Evolutionary conservation across 2,113 vertebrate species (phyloP), one percentile per base, ranked within the genome.

Genomic region (Eupsittula cactorum): DNA sequence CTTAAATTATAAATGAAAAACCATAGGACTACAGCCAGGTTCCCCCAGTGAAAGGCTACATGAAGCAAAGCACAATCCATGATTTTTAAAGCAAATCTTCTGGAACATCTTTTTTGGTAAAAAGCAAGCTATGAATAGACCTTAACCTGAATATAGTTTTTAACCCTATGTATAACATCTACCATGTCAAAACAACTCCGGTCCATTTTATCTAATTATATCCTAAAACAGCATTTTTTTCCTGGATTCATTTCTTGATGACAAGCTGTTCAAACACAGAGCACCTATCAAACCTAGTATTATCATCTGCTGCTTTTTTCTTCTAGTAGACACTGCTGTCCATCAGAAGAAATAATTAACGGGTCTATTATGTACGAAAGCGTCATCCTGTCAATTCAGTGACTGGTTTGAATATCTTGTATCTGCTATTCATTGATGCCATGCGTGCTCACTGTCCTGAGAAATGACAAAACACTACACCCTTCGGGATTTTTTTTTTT

Each of bases 391-490:
- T 98, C 98, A 98, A 87, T 96, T 97, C 92, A 94, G 96, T 21
- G 88, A 97, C 97, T 98, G 93, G 74, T 94, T 93, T 98, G 97
- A 98, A 98, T 93, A 98, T 98, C 97, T 98, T 94, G 7, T 92
- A 96, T 97, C 97, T 97, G 97, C 97, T 95, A 92, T 94, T 96
- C 97, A 97, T 88, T 98, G 97, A 97, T 97, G 97, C 98, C 97
- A 96, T 97, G 98, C 92, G 62, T 97, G 98, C 98, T 99, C 98
- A 97, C 98, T 98, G 98, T 98, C 98, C 98, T 88, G 97, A 98
- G 98, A 98, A 80, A 98, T 95, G 98, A 98, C 98, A 98, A 99
- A 98, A 98, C 98, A 93, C 92, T 96, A 97, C 98, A 98, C 98
- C 98, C 98, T 97, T 97, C 95, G 95, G 98, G 98, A 98, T 98